Conservation (phyloP, 2,113 vertebrate genomes). For the Arvicanthis niloticus region DNA sequence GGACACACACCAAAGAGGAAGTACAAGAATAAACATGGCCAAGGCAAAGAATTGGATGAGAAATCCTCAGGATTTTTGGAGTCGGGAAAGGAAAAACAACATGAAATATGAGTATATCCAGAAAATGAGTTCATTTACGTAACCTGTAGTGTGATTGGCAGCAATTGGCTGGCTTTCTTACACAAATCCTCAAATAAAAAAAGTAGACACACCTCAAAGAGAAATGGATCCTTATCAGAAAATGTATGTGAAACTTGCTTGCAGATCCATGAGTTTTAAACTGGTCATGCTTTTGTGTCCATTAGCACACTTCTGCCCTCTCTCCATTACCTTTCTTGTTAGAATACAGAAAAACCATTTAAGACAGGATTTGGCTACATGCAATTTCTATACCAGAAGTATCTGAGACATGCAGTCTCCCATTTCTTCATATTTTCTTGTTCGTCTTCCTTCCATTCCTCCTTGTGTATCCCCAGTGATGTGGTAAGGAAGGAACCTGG, state of each 20-base stretch:
- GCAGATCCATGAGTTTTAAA: background rate
- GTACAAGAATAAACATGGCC: slow-evolving; percentile 61
- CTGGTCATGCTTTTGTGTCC: background rate
- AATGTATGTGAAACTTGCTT: background rate
- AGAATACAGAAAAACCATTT: background rate
- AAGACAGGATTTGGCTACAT: background rate
- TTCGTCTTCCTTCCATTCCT: too few relatives aligned
- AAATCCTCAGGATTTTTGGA: slow-evolving; percentile 53
- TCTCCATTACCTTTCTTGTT: background rate
- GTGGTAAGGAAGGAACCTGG: background rate
- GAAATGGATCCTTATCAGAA: background rate
- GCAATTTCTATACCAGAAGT: background rate
- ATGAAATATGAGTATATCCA: slow-evolving; percentile 68
- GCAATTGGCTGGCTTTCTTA: background rate
- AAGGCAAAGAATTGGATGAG: slow-evolving; percentile 59
- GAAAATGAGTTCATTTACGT: slow-evolving; percentile 64
- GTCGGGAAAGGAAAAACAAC: slow-evolving; percentile 58
- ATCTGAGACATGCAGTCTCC: background rate
- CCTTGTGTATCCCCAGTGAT: background rate
- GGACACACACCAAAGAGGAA: slow-evolving; percentile 61
- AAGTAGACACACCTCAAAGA: slow-evolving; percentile 33
- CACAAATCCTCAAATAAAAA: slow-evolving; percentile 17
- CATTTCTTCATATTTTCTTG: background rate
- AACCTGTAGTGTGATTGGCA: slow-evolving; percentile 46
- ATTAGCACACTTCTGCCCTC: too few relatives aligned